Percentiles rank a stretch among this genome's conserved stretches.
Conservation (phyloP, 2,888 invertebrate genomes). For the Cerceris rybyensis region DNA sequence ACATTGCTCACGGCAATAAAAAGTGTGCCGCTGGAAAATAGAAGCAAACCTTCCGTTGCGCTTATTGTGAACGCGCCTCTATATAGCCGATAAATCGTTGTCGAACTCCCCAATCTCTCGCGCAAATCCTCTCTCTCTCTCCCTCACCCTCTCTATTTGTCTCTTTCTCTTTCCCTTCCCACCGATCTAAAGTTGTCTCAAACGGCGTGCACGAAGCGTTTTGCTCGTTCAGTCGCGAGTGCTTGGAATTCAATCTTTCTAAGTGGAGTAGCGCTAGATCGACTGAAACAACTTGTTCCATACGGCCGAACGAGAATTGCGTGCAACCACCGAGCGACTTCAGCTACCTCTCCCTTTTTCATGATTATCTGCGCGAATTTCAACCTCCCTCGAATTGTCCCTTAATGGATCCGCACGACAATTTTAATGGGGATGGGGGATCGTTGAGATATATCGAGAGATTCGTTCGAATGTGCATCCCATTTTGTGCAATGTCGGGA, state of each 20-base stretch:
- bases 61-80: constrained; percentile 26
- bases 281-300: constrained; percentile 49
- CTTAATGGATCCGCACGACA: too few species aligned
- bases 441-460: not conserved
- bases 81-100: constrained; percentile 54
- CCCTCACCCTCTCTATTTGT: too few species aligned
- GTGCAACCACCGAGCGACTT: not conserved
- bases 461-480: not conserved
- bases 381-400: too few species aligned
- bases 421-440: too few species aligned
- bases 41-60: constrained; percentile 26
- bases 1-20: constrained; percentile 14
- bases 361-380: too few species aligned
- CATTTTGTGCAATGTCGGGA: not conserved
- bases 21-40: constrained; percentile 34
- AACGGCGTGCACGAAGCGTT: constrained; percentile 32
- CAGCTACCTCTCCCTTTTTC: not conserved
- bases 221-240: constrained; percentile 25
- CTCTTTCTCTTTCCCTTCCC: too few species aligned
- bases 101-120: constrained; percentile 44
- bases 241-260: constrained; percentile 59
- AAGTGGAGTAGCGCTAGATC: constrained; percentile 48
- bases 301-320: constrained; percentile 14
- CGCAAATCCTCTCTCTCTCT: constrained; percentile 23
- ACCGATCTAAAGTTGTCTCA: constrained; percentile 28